phyloP scores from a whole-genome alignment of 2,797 vertebrate genomes.

The Enoplosus armatus region DNA sequence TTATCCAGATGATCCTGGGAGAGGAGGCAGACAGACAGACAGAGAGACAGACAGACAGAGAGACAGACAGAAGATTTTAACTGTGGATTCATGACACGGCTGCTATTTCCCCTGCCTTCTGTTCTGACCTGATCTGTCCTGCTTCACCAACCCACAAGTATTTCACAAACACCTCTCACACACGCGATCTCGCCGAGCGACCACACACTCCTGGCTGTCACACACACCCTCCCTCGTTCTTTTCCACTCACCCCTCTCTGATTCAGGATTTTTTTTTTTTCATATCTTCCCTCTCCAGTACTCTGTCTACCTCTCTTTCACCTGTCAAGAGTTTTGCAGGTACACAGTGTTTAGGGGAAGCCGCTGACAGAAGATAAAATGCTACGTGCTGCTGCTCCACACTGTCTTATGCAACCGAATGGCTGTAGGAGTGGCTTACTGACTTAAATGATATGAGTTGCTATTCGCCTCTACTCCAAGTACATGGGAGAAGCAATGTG shows the following conservation, averaged over 20 bases:
- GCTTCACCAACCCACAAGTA: conserved; percentile 80
- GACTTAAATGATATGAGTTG: conserved; percentile 18
- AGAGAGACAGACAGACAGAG: conserved; percentile 53
- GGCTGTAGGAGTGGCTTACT: conserved; percentile 46
- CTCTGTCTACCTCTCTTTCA: conserved; percentile 58
- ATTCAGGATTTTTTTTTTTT: conserved; percentile 11
- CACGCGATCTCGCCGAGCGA: conserved; percentile 63
- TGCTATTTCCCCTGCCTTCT: conserved; percentile 71
- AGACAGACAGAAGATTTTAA: conserved; percentile 60
- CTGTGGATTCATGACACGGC: conserved; percentile 68
- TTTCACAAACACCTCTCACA: conserved; percentile 78
- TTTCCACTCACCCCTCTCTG: conserved; percentile 55
- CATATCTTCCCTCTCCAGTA: conserved; percentile 22
- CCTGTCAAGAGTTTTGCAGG: conserved; percentile 74
- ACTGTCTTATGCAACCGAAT: conserved; percentile 69
- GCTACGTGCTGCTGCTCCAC: conserved; percentile 72
- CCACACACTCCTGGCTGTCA: conserved; percentile 55
- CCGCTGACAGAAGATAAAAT: conserved; percentile 77
- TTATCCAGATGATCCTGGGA: conserved; percentile 95
- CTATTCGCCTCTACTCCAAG: background rate
- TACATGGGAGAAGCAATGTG: conserved; percentile 3
- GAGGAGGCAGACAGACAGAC: conserved; percentile 55
- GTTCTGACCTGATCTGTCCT: conserved; percentile 78
- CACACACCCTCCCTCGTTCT: conserved; percentile 53
- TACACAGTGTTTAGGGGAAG: conserved; percentile 64